A percentile compares a stretch with the other conserved stretches of the same genome.
Evolutionary conservation across 2,888 invertebrate species (phyloP).

Genomic region (Dolichomitus sp.): DNA sequence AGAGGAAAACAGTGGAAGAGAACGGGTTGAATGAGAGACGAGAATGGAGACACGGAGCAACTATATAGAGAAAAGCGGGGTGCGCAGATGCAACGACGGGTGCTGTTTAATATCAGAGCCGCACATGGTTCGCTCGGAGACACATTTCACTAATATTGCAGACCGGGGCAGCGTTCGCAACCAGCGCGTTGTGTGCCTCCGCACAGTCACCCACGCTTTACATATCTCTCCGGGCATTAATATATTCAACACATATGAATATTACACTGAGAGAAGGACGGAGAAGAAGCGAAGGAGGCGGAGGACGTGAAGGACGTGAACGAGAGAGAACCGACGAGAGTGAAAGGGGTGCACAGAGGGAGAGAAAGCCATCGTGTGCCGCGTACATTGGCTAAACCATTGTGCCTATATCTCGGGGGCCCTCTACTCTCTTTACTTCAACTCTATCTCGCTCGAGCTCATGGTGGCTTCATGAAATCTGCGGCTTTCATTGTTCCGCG

Average conservation of each 20-base stretch:
- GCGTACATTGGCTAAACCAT: slow-evolving; percentile 84
- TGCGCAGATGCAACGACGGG: slow-evolving; percentile 81
- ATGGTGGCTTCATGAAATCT: slow-evolving; percentile 84
- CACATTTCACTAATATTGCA: slow-evolving; percentile 85
- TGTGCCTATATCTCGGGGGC: slow-evolving; percentile 82
- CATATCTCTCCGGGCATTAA: slow-evolving; percentile 84
- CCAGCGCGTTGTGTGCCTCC: slow-evolving; percentile 46
- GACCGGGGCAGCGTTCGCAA: slow-evolving; percentile 17
- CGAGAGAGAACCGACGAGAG: slow-evolving; percentile 16
- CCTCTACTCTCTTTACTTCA: slow-evolving; percentile 28
- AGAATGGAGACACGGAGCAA: slow-evolving; percentile 54
- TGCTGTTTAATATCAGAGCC: slow-evolving; percentile 85
- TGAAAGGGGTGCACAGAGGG: slow-evolving; percentile 35
- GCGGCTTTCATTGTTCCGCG: slow-evolving; percentile 83
- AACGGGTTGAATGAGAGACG: slow-evolving; percentile 49
- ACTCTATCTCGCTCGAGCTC: slow-evolving; percentile 67
- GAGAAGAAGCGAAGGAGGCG: slow-evolving; percentile 59
- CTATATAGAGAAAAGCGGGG: slow-evolving; percentile 50
- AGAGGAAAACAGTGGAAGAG: slow-evolving; percentile 10
- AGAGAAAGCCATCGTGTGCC: slow-evolving; percentile 50
- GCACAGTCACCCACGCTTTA: slow-evolving; percentile 78
- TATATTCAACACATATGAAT: slow-evolving; percentile 86
- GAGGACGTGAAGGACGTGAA: slow-evolving; percentile 34
- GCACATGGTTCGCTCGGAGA: slow-evolving; percentile 83
- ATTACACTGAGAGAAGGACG: slow-evolving; percentile 77